phyloP scores from a whole-genome alignment of 2,113 vertebrate genomes.

The Carassius gibelio region DNA sequence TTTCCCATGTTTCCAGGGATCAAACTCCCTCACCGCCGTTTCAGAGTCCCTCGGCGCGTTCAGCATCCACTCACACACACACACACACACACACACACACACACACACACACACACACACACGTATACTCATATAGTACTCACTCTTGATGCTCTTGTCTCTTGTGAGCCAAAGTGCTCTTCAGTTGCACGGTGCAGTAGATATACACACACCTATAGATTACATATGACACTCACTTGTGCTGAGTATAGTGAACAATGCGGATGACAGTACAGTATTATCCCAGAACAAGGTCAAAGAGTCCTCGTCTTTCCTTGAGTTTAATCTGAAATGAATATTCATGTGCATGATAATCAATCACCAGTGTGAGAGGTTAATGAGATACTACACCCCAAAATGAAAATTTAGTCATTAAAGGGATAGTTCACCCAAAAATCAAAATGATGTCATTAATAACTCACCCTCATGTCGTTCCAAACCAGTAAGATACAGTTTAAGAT shows the following conservation, averaged over 20 bases:
- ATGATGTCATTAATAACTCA: no score
- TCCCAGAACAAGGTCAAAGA: constrained; percentile 24
- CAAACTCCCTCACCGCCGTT: constrained; percentile 16
- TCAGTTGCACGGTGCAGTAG: neutral
- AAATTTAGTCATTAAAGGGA: no score
- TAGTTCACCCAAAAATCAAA: no score
- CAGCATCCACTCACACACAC: neutral
- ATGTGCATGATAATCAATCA: constrained; percentile 29
- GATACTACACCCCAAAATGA: no score
- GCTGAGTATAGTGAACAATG: neutral
- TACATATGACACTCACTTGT: constrained; percentile 19
- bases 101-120: constrained; percentile 17
- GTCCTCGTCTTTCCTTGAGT: neutral
- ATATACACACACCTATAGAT: constrained; percentile 21
- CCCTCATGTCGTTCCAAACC: no score
- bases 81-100: constrained; percentile 12
- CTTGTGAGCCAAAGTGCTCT: constrained; percentile 17
- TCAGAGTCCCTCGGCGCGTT: constrained; percentile 22
- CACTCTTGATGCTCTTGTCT: constrained; percentile 23
- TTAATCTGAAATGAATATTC: constrained; percentile 21
- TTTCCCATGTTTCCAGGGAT: constrained; percentile 50
- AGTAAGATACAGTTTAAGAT: no score
- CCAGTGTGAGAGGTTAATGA: neutral
- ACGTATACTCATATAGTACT: neutral
- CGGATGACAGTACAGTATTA: neutral